These are phyloP conservation scores for Esperia sulphurella DNA, from an alignment of 2,888 invertebrate genomes.

Conservation along the genomic window DNA sequence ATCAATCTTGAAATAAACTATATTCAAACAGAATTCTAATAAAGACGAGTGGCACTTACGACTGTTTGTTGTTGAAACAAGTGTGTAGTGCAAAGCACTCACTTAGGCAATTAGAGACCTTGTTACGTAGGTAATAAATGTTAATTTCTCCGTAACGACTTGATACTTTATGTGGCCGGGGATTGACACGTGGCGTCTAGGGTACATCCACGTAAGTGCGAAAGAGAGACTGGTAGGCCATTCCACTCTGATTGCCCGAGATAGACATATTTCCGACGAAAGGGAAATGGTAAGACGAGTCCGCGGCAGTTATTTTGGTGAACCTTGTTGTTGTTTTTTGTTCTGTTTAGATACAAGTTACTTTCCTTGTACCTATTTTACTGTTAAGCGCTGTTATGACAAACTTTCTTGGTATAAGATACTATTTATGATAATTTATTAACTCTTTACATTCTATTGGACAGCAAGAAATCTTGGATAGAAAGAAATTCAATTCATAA, in stretches of 20 bases:
- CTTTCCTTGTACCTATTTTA: no score
- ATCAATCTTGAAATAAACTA: slow-evolving; percentile 24
- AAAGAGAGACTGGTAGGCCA: slow-evolving; percentile 38
- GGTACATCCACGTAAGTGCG: slow-evolving; percentile 48
- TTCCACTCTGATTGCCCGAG: slow-evolving; percentile 54
- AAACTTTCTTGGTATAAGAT: no score
- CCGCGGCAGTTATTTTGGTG: slow-evolving; percentile 49
- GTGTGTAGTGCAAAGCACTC: slow-evolving; percentile 21
- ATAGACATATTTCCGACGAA: slow-evolving; percentile 61
- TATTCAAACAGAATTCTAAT: slow-evolving; percentile 32
- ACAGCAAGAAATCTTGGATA: no score
- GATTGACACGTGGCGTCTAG: slow-evolving; percentile 64
- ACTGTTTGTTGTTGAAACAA: slow-evolving; percentile 9
- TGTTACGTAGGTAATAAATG: slow-evolving; percentile 47
- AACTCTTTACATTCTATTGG: no score
- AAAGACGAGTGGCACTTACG: slow-evolving; percentile 16
- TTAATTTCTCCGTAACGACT: slow-evolving; percentile 50
- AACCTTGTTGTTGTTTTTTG: slow-evolving; percentile 40
- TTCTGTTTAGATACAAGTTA: not conserved
- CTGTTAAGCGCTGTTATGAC: no score
- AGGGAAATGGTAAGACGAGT: slow-evolving; percentile 59
- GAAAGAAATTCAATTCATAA: no score
- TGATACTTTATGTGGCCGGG: slow-evolving; percentile 48
- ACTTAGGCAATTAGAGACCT: slow-evolving; percentile 50
- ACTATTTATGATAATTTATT: no score